Conservation (phyloP, 2,888 invertebrate genomes). For the Prosapia bicincta region DNA sequence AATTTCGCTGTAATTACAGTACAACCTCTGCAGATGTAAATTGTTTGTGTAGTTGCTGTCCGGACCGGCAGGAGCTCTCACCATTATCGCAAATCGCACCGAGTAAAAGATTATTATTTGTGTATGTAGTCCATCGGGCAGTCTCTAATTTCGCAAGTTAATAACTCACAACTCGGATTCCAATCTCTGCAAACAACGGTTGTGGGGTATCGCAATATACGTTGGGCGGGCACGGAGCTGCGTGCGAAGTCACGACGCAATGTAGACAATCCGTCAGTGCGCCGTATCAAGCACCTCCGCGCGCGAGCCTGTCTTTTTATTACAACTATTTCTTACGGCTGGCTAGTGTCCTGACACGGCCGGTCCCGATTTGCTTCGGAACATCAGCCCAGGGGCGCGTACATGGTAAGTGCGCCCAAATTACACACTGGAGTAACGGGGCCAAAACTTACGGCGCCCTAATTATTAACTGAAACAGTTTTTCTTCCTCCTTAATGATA, state of each 20-base stretch:
- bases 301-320: too few species aligned
- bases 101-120: not conserved
- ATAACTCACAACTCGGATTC: not conserved
- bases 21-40: not conserved
- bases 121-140: not conserved
- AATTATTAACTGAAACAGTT: not conserved
- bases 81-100: not conserved
- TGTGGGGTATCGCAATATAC: not conserved
- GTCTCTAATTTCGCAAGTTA: not conserved
- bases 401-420: not conserved
- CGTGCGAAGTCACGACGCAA: constrained; percentile 8
- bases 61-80: not conserved
- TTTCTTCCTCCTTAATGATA: too few species aligned
- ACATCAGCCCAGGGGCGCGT: not conserved
- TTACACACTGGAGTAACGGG: not conserved
- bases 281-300: too few species aligned
- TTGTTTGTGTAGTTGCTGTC: not conserved
- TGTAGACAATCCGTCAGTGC: not conserved
- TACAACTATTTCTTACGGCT: not conserved
- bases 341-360: not conserved
- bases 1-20: not conserved
- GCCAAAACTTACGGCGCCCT: not conserved
- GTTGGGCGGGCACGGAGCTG: not conserved
- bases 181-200: not conserved
- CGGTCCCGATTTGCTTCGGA: not conserved